Base-by-base conservation (phyloP, 2,888 invertebrate species). In the Piscicola geometra region DNA sequence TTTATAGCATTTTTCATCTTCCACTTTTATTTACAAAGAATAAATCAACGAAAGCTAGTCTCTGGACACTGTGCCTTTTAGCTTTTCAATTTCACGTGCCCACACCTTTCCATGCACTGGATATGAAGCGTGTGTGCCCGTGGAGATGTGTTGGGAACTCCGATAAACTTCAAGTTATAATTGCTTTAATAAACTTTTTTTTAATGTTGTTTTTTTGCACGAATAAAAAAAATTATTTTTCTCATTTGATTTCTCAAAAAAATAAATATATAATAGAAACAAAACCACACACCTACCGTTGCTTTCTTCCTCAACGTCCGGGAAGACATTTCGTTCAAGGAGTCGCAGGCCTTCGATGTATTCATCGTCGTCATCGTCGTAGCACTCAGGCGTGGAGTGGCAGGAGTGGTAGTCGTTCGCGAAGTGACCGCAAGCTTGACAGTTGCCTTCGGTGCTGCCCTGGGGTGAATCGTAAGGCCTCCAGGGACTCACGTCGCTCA, bases 361-460 rank as follows among this genome's bases (percentile, higher is more conserved):
- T 5, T 67, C 67, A 5, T 67, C 67, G 28, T 67, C 67, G 33
- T 67, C 67, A 15, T 67, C 67, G 33, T 67, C 67, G 67, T 67
- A 67, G 60, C 60, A 56, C 60, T 56, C 60, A 25, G 60, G 60
- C 21, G 60, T 56, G 60, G 60, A 56, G 25, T 56, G 60, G 60
- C 60, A 56, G 3, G 60, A 56, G 60, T 56, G 60, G 25, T 56
- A 56, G 25, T 56, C 60, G 25, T 56, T 56, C 21, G 60, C 9
- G 25, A 15, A 5, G n/a, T n/a, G 60, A 56, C 60, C 60, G n/a
- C 60, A 56, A 5, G 60, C 60, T n/a, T n/a, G 9, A n/a, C 60
- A 56, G 60, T 5, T 56, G 60, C n/a, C n/a, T 5, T 56, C 60
- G 3, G n/a, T 15, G 60, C 60, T 56, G 21, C 25, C 60, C n/a